Conservation (phyloP, 2,797 vertebrate species). For the Emys orbicularis region DNA sequence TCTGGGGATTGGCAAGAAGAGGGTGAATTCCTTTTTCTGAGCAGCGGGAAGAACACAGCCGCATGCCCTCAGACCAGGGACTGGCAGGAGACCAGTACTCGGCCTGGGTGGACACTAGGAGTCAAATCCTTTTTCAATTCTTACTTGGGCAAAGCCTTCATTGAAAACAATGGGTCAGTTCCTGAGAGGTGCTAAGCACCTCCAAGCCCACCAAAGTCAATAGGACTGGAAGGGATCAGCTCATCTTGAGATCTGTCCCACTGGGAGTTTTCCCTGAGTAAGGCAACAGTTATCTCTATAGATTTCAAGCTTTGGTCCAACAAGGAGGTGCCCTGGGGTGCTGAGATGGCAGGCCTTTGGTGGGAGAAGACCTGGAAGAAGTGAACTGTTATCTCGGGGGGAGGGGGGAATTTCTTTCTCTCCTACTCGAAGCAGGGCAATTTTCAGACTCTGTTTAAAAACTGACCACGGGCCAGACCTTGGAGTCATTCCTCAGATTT, state of each 20-base stretch:
- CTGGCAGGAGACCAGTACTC: neutral
- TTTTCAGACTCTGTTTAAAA: neutral
- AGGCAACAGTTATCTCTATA: neutral
- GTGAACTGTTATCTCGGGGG: neutral
- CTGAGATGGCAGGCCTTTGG: neutral
- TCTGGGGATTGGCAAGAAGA: neutral
- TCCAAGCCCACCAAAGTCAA: neutral
- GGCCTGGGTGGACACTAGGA: neutral
- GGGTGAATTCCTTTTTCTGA: neutral
- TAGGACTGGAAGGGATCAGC: neutral
- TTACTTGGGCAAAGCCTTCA: neutral
- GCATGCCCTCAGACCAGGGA: neutral
- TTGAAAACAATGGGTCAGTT: neutral
- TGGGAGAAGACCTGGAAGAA: neutral
- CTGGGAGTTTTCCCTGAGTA: neutral
- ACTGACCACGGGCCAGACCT: neutral
- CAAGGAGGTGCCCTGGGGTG: neutral
- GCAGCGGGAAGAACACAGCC: neutral
- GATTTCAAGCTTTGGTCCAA: neutral
- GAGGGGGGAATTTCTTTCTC: neutral
- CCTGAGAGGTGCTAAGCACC: neutral
- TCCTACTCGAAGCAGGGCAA: neutral
- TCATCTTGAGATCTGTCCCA: neutral
- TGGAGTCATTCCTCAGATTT: neutral
- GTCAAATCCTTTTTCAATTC: neutral